phyloP scores from a whole-genome alignment of 1,140 invertebrate species.

The Sarcophaga peregrina region DNA sequence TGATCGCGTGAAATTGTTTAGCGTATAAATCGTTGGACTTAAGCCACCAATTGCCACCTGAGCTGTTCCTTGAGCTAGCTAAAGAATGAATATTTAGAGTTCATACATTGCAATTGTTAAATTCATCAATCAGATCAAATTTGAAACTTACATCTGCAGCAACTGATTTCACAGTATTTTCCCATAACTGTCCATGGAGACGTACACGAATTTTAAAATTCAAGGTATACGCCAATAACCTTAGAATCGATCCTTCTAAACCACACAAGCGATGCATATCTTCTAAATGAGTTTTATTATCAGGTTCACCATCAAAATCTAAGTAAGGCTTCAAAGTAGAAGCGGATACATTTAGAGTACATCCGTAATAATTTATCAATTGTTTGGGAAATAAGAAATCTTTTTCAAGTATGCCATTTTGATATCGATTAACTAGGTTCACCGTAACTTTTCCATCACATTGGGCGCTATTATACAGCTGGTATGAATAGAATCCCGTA shows the following conservation, averaged over 20 bases:
- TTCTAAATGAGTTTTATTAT: not conserved
- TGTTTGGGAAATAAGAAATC: conserved; percentile 28
- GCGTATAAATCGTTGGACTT: not conserved
- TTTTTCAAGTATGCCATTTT: conserved; percentile 27
- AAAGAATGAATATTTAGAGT: too few species aligned
- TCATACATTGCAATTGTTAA: too few species aligned
- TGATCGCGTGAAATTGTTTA: conserved; percentile 24
- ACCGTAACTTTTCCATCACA: not conserved
- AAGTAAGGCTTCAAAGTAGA: not conserved
- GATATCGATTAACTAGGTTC: conserved; percentile 28
- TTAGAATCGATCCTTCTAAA: conserved; percentile 32
- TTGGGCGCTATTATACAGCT: not conserved
- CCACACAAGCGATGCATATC: conserved; percentile 14
- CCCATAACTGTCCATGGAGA: not conserved
- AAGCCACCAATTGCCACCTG: conserved; percentile 43
- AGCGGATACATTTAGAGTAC: conserved; percentile 16
- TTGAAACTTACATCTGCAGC: too few species aligned
- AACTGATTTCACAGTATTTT: too few species aligned
- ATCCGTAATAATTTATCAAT: conserved; percentile 22
- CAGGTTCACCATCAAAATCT: conserved; percentile 16
- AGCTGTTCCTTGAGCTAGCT: not conserved
- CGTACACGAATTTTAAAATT: conserved; percentile 10
- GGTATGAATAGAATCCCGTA: conserved; percentile 39
- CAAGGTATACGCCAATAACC: not conserved
- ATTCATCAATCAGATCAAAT: too few species aligned